These are phyloP conservation scores for Diprion similis DNA, from an alignment of 1,140 invertebrate species.

Conservation along the genomic window DNA sequence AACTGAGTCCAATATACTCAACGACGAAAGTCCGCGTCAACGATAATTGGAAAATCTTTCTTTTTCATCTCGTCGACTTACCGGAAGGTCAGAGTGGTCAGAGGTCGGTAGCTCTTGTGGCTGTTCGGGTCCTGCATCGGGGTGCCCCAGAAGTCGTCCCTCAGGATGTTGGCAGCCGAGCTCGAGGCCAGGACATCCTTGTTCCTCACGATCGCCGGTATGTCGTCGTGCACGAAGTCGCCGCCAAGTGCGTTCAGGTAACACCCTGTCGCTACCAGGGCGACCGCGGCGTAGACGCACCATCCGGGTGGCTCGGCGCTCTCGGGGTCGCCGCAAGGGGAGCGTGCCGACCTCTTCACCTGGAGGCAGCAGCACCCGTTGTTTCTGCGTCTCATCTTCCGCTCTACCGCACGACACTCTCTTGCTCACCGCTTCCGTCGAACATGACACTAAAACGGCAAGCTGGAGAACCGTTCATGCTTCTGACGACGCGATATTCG, in stretches of 20 bases:
- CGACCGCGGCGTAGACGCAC: slow-evolving; percentile 68
- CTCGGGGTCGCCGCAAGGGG: slow-evolving; percentile 26
- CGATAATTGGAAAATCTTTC: neutral
- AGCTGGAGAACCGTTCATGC: slow-evolving; percentile 18
- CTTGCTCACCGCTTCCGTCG: too few species aligned
- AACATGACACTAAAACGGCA: slow-evolving; percentile 42
- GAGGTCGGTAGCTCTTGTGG: slow-evolving; percentile 85
- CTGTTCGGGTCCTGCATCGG: slow-evolving; percentile 83
- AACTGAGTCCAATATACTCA: too few species aligned
- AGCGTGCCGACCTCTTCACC: slow-evolving; percentile 23
- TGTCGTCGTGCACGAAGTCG: slow-evolving; percentile 91
- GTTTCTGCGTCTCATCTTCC: slow-evolving; percentile 46
- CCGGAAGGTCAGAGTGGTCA: slow-evolving; percentile 85
- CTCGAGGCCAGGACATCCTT: slow-evolving; percentile 79
- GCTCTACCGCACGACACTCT: neutral
- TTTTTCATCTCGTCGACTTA: slow-evolving; percentile 57
- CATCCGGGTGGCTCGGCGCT: slow-evolving; percentile 46
- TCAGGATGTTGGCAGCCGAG: slow-evolving; percentile 71
- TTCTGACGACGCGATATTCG: neutral
- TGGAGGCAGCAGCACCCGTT: slow-evolving; percentile 44
- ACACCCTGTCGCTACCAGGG: slow-evolving; percentile 70
- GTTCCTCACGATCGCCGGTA: slow-evolving; percentile 86
- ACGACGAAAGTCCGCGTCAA: too few species aligned
- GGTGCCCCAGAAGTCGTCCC: slow-evolving; percentile 92
- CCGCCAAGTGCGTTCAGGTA: slow-evolving; percentile 83